Conservation (phyloP, 2,888 invertebrate genomes). For the Sphecodes monilicornis region DNA sequence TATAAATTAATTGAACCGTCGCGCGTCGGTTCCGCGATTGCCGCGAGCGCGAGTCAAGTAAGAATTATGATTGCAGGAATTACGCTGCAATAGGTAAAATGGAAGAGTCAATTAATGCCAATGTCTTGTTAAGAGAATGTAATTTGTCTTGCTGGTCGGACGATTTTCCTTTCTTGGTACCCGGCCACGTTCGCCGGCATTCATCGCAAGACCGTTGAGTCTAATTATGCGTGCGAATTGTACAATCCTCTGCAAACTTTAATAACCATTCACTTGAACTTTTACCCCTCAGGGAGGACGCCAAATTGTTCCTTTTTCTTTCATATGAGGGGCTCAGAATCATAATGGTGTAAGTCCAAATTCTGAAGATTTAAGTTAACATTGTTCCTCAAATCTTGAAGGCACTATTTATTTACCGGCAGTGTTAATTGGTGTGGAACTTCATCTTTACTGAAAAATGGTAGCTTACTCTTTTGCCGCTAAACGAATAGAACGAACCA, state of each 20-base stretch:
- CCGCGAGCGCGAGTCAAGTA: constrained; percentile 6
- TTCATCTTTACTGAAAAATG: too few species aligned
- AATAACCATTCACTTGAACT: neutral
- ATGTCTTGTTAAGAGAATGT: constrained; percentile 33
- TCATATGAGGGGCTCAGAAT: too few species aligned
- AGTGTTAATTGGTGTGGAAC: too few species aligned
- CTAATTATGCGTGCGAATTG: constrained; percentile 36
- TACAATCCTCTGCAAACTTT: constrained; percentile 17
- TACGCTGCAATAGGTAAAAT: constrained; percentile 31
- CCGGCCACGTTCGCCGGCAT: constrained; percentile 2
- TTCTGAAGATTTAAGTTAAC: too few species aligned
- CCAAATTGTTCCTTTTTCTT: too few species aligned
- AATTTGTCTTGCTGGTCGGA: constrained; percentile 37
- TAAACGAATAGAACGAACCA: too few species aligned
- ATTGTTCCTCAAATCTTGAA: too few species aligned
- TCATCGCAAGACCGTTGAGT: constrained; percentile 24
- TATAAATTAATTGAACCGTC: constrained; percentile 44
- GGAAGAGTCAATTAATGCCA: constrained; percentile 41
- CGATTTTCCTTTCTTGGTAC: constrained; percentile 29
- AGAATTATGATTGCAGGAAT: constrained; percentile 29
- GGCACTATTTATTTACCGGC: too few species aligned
- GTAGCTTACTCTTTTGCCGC: too few species aligned
- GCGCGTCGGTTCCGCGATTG: constrained; percentile 29
- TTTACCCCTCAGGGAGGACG: neutral
- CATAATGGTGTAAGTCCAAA: too few species aligned